Evolutionary conservation across 2,888 invertebrate species (phyloP).

Genomic region (Leptarthrus brevirostris): DNA sequence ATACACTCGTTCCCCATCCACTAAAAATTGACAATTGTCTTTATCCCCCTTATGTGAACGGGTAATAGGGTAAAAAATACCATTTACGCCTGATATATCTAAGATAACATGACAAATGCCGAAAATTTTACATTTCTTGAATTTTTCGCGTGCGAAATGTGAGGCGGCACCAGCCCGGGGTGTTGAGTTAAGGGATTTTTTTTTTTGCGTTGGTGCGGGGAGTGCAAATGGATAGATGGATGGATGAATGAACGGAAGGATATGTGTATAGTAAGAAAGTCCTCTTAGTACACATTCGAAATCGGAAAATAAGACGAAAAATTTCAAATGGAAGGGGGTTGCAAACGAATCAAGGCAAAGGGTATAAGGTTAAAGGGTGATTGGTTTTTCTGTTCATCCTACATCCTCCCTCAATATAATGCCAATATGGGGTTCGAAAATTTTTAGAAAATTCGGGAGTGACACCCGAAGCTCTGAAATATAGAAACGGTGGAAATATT

Average conservation of each 20-base stretch:
- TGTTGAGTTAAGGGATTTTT: no score
- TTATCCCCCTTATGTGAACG: not conserved
- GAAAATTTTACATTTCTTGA: slow-evolving; percentile 33
- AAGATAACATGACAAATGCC: slow-evolving; percentile 33
- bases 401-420: not conserved
- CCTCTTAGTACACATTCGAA: not conserved
- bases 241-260: no score
- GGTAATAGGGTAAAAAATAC: slow-evolving; percentile 9
- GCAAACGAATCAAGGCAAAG: not conserved
- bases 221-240: no score
- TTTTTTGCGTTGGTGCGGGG: no score
- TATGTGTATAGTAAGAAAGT: no score
- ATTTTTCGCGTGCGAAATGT: slow-evolving; percentile 27
- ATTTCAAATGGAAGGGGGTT: not conserved
- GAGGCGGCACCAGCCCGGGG: no score
- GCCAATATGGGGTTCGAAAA: not conserved
- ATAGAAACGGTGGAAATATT: not conserved
- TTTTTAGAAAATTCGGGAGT: not conserved
- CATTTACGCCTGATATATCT: slow-evolving; percentile 14
- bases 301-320: not conserved
- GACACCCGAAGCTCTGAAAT: not conserved
- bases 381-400: not conserved
- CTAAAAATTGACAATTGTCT: not conserved
- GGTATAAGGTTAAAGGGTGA: slow-evolving; percentile 10
- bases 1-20: not conserved